phyloP scores from a whole-genome alignment of 1,140 invertebrate species.

The Cyclargus thomasi region DNA sequence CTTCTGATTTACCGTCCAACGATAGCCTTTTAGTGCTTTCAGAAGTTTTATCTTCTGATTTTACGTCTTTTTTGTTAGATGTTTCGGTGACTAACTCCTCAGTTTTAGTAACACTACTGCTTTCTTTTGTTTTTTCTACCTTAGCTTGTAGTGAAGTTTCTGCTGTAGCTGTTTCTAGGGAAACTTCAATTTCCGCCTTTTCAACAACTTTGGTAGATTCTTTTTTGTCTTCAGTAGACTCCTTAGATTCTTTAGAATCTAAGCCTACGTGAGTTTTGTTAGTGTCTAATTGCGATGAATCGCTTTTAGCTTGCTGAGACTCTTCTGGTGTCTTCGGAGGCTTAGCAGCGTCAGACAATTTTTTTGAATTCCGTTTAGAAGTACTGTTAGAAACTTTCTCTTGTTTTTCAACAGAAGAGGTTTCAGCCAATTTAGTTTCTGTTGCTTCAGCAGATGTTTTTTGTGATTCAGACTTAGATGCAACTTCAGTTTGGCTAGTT shows the following conservation, averaged over 20 bases:
- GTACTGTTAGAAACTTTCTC: constrained; percentile 15
- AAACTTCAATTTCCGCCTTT: constrained; percentile 3
- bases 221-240: constrained; percentile 23
- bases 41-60: constrained; percentile 3
- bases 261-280: not conserved
- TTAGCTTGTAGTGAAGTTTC: not conserved
- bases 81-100: not conserved
- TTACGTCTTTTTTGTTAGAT: not conserved
- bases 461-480: constrained; percentile 18
- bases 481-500: not conserved
- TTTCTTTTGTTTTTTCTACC: not conserved
- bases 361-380: constrained; percentile 19
- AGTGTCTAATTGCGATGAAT: constrained; percentile 8
- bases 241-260: constrained; percentile 14
- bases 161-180: constrained; percentile 5
- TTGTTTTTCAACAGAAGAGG: constrained; percentile 11
- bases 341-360: constrained; percentile 15
- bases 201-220: not conserved
- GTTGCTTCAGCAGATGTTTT: constrained; percentile 6
- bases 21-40: not conserved
- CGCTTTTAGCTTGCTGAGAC: constrained; percentile 28
- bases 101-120: not conserved
- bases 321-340: constrained; percentile 5
- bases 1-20: constrained; percentile 1
- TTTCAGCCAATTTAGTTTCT: constrained; percentile 8